Evolutionary conservation across 2,113 vertebrate species (phyloP), one percentile per base, ranked within the genome.

Genomic region (Pelobates fuscus): DNA sequence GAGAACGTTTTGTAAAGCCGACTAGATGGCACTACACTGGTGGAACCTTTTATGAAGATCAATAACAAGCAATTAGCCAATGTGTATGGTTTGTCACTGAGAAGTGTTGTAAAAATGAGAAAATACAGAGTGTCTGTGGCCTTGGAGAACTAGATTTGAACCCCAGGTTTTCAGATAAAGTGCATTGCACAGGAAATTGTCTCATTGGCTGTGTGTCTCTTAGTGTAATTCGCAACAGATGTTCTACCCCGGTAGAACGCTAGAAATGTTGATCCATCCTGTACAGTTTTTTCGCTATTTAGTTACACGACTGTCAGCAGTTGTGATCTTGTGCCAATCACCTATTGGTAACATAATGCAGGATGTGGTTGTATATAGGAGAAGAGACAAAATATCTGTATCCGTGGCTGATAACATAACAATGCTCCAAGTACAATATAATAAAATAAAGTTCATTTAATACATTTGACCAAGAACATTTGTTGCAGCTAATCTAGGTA

Each of bases 401-500:
- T 52, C 43, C 32, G 24, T 14, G 41, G 20, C 27, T 15, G 54
- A 59, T 59, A 59, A 67, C 55, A 55, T 43, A 67, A 44, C 25
- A 44, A 61, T 29, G 44, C 55, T 59, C 30, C 44, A 49, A 63
- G 49, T 37, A 55, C 25, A 29, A 30, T 27, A 68, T 76, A 76
- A 68, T 52, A 15, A 68, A 60, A 68, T 23, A n/a, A 61, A 76
- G 67, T 67, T 63, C 73, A 32, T 58, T 60, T 61, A 67, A 60
- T 61, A 24, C 73, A 61, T 52, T 24, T 24, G 64, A 76, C 73
- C 57, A 57, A n/a, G 23, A 61, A 54, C 73, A 76, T 76, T 67
- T 76, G 73, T 68, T 61, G 41, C 65, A 26, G 41, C 65, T 76
- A 76, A 76, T 61, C 73, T 68, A 24, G 10, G 54, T 8, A 63